Evolutionary conservation across 2,888 invertebrate species (phyloP).

Genomic region (Stramonita haemastoma): DNA sequence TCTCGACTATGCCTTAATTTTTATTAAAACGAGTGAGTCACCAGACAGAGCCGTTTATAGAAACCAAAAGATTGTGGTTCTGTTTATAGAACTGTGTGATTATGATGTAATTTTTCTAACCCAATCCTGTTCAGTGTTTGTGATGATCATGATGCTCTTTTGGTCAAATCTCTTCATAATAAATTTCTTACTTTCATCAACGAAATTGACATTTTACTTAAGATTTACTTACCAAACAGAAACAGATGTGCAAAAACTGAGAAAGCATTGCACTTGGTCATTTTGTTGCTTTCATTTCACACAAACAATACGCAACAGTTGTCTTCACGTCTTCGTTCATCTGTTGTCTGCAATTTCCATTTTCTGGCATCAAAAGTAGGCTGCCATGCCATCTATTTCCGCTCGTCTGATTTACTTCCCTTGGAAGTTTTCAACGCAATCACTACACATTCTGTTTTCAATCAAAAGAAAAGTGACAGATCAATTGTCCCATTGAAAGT

Average conservation of each 20-base stretch:
- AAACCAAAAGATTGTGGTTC: no score
- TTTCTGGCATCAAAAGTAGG: slow-evolving; percentile 38
- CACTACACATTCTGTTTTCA: neutral
- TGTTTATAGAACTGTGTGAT: no score
- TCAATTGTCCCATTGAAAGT: no score
- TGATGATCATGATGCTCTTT: no score
- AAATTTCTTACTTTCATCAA: no score
- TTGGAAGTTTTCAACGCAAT: neutral
- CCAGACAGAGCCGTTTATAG: no score
- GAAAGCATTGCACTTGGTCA: neutral
- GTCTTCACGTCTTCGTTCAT: neutral
- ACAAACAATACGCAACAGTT: slow-evolving; percentile 29
- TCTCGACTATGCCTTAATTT: no score
- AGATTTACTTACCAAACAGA: slow-evolving; percentile 7
- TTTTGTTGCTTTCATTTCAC: slow-evolving; percentile 22
- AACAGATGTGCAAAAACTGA: slow-evolving; percentile 10
- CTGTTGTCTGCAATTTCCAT: slow-evolving; percentile 32
- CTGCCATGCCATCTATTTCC: slow-evolving; percentile 37
- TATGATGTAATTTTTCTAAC: no score
- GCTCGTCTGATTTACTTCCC: slow-evolving; percentile 2
- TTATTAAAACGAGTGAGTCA: no score
- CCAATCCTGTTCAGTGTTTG: no score
- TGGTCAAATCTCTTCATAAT: no score
- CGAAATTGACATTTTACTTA: neutral
- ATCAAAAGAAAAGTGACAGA: neutral